These are phyloP conservation scores for Aldabrachelys gigantea DNA, from an alignment of 2,113 vertebrate species.

Conservation along the genomic window DNA sequence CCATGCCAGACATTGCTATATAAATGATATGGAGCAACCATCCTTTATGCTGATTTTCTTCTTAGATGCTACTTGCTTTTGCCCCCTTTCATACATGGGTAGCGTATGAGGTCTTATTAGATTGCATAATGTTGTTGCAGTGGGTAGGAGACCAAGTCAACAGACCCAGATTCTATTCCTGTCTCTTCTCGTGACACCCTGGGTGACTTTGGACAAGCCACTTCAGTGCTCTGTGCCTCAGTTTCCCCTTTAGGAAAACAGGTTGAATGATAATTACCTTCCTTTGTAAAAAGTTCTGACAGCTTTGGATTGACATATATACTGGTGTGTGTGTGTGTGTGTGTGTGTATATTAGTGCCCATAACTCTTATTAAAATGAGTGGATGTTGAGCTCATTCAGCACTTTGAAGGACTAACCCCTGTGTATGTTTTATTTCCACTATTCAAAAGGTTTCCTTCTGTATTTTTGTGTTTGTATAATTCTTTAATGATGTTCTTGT, in stretches of 20 bases:
- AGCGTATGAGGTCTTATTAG: background rate
- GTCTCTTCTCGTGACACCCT: background rate
- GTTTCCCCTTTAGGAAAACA: background rate
- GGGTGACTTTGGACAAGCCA: background rate
- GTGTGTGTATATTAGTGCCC: background rate
- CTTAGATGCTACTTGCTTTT: background rate
- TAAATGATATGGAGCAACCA: background rate
- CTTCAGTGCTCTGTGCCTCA: too few relatives aligned
- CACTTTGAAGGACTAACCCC: background rate
- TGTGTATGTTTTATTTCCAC: background rate
- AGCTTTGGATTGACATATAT: background rate
- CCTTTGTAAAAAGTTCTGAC: background rate
- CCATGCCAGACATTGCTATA: background rate
- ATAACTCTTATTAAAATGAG: accelerated
- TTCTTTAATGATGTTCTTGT: background rate
- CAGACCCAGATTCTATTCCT: background rate
- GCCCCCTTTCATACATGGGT: background rate
- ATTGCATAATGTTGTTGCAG: background rate
- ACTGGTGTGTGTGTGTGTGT: too few relatives aligned
- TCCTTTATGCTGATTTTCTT: background rate
- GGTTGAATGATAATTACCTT: background rate
- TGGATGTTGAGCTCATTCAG: background rate
- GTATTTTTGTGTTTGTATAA: background rate
- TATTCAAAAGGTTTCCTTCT: background rate
- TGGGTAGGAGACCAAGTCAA: background rate